A percentile compares a stretch with the other conserved stretches of the same genome.
Evolutionary conservation across 2,888 invertebrate genomes (phyloP).

Genomic region (Ennomos quercinarius): DNA sequence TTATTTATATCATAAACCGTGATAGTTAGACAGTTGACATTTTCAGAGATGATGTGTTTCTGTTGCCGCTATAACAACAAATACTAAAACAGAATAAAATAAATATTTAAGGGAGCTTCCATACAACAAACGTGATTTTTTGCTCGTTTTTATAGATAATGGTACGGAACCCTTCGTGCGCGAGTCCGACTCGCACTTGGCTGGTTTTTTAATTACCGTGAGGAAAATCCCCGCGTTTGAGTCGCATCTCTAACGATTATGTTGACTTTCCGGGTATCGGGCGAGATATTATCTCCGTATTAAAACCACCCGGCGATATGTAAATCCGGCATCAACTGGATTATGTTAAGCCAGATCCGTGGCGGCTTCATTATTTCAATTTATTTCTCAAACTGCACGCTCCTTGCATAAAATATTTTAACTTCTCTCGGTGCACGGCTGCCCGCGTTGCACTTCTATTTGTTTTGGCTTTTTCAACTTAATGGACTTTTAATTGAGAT

Average conservation of each 20-base stretch:
- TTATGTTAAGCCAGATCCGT: constrained; percentile 64
- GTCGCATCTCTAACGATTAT: constrained; percentile 18
- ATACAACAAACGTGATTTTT: too few relatives aligned
- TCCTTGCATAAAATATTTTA: constrained; percentile 63
- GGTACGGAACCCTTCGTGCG: too few relatives aligned
- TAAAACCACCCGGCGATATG: constrained; percentile 44
- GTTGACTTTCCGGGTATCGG: constrained; percentile 36
- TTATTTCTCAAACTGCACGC: constrained; percentile 31
- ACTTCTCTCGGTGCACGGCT: constrained; percentile 58
- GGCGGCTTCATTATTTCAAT: constrained; percentile 58
- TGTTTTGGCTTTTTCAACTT: constrained; percentile 28
- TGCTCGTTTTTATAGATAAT: too few relatives aligned
- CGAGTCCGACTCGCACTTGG: too few relatives aligned
- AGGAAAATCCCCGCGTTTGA: too few relatives aligned
- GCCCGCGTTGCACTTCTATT: constrained; percentile 40
- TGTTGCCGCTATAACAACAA: too few relatives aligned
- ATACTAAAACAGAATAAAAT: too few relatives aligned
- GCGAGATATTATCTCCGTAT: constrained; percentile 50
- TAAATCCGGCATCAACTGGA: constrained; percentile 56
- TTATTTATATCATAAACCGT: too few relatives aligned
- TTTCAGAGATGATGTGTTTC: too few relatives aligned
- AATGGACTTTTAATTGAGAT: constrained; percentile 26
- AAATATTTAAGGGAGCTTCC: too few relatives aligned
- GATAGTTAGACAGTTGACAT: too few relatives aligned
- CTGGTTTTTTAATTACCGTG: too few relatives aligned